Evolutionary conservation across 2,797 vertebrate genomes (phyloP).

Genomic region (Lagodon rhomboides): DNA sequence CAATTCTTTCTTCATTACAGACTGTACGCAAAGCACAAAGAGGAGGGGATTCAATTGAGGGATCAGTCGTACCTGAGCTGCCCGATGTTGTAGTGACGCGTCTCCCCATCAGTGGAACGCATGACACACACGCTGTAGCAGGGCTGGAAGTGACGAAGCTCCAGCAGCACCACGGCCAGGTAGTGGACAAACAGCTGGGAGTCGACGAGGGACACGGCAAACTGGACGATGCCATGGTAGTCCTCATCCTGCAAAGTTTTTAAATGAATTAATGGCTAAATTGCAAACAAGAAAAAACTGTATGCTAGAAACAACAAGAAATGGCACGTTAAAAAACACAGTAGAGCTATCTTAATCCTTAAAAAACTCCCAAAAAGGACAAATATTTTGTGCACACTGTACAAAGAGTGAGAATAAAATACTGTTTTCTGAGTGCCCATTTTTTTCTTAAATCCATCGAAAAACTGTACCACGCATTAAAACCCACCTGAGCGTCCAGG

Average conservation of each 20-base stretch:
- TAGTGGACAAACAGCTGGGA: constrained; percentile 97
- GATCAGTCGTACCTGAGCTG: constrained; percentile 88
- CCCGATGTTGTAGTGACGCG: constrained; percentile 93
- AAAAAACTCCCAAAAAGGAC: too few species aligned
- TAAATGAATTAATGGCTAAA: too few species aligned
- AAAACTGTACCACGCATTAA: not conserved
- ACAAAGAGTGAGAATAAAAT: too few species aligned
- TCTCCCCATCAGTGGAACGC: constrained; percentile 94
- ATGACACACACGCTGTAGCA: constrained; percentile 92
- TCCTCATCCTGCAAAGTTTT: constrained; percentile 87
- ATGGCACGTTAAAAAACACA: too few species aligned
- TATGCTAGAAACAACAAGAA: too few species aligned
- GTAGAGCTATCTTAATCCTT: too few species aligned
- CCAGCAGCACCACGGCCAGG: constrained; percentile 94
- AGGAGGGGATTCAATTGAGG: not conserved
- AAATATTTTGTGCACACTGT: too few species aligned
- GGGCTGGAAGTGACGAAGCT: constrained; percentile 94
- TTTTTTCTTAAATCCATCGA: not conserved
- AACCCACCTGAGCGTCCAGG: constrained; percentile 89
- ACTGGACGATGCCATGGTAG: constrained; percentile 96
- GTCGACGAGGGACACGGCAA: constrained; percentile 95
- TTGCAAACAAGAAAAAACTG: too few species aligned
- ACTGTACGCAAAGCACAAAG: not conserved
- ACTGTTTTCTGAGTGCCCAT: too few species aligned
- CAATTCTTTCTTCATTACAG: not conserved